Percentiles rank a stretch among this genome's conserved stretches.
phyloP scores from a whole-genome alignment of 2,797 vertebrate species.

The Poecilia velifera region DNA sequence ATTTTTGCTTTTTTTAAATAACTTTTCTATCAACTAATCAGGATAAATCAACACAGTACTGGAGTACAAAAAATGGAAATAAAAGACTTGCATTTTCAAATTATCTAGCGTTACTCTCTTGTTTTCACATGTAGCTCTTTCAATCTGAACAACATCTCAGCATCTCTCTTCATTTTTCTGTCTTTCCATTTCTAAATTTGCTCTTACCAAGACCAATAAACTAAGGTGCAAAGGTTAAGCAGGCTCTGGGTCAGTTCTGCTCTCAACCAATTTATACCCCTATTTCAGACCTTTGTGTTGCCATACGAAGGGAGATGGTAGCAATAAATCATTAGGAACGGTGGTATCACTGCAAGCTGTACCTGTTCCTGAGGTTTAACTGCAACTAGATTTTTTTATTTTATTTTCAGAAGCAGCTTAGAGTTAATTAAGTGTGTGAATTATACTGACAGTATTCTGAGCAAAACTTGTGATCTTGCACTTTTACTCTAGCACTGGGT shows the following conservation, averaged over 20 bases:
- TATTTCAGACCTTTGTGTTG: background rate
- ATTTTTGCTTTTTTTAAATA: background rate
- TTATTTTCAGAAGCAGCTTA: too few relatives aligned
- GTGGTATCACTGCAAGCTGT: background rate
- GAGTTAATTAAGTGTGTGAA: too few relatives aligned
- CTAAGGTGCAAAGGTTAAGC: constrained; percentile 3
- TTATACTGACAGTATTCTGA: too few relatives aligned
- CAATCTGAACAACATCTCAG: background rate
- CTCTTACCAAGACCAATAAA: background rate
- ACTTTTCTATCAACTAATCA: background rate
- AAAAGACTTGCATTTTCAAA: background rate
- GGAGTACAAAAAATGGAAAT: background rate
- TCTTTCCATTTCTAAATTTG: background rate
- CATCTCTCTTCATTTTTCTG: background rate
- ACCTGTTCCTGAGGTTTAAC: too few relatives aligned
- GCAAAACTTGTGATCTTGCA: too few relatives aligned
- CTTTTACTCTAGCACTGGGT: background rate
- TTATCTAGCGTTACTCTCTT: background rate
- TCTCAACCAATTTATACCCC: background rate
- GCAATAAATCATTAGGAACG: background rate
- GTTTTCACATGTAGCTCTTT: background rate
- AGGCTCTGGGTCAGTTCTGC: background rate
- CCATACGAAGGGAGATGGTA: background rate
- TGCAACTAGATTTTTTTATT: too few relatives aligned
- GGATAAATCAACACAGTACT: background rate